Evolutionary conservation across 2,113 vertebrate species (phyloP), one percentile per base, ranked within the genome.

Genomic region (Polypterus bichir): DNA sequence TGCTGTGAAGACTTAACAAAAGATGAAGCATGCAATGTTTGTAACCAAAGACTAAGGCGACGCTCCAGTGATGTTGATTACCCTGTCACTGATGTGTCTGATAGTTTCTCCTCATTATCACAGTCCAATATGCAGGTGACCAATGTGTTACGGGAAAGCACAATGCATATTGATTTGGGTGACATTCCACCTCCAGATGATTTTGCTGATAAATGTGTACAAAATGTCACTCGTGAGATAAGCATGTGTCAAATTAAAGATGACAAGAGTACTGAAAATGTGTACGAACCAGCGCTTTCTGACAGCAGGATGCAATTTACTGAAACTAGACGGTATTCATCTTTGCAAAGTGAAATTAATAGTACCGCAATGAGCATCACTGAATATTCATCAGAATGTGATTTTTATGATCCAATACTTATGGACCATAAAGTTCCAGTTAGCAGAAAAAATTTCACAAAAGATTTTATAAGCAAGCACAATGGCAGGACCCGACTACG

Each of bases 121-220:
- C 60, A 75, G 4, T 57, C 70, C 47, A 75, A 62, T 45, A 44
- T 68, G 60, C 49, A 49, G 49, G 70, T 65, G 66, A 80, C 76
- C 54, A 56, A 63, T 47, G 62, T 57, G 1, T 48, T 55, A 44
- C 63, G 74, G 54, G 54, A 64, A 4, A 65, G 69, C 44, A 69
- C n/a, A 54, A 54, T 61, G 3, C 68, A 66, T 11, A 64, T 53
- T 46, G 76, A 80, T 46, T 69, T 54, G 3, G 53, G 62, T 63
- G 66, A 73, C 61, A 70, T 81, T 6, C 84, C 83, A 64, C 81
- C 83, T 49, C 83, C 83, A 1, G 45, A 59, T 60, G 74, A 79
- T 60, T 88, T 85, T 75, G 74, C 82, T 59, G 77, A 83, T 72
- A 62, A 71, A 6, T 27, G 71, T 73, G 59, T 59, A 3, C 8